Conservation (phyloP, 2,113 vertebrate genomes). For the Carollia perspicillata region DNA sequence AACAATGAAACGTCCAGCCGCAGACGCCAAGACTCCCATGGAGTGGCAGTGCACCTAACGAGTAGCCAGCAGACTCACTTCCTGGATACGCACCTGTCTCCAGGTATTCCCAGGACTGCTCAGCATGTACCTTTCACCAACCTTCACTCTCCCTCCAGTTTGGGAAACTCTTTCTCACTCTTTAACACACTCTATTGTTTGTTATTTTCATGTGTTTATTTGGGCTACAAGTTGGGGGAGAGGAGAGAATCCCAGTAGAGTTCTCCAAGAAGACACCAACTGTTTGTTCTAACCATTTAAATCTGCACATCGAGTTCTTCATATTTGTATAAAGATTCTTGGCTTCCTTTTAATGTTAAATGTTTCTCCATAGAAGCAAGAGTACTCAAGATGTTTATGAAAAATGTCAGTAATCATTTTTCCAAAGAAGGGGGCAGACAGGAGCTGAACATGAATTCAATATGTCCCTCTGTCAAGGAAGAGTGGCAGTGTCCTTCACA, state of each 20-base stretch:
- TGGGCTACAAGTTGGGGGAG: not conserved
- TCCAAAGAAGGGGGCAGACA: not conserved
- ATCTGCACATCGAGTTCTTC: not conserved
- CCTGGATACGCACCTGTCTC: not conserved
- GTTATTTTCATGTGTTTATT: not conserved
- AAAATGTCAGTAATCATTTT: not conserved
- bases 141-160: not conserved
- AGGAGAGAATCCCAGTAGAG: not conserved
- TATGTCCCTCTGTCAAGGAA: not conserved
- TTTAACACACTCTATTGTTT: not conserved
- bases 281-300: not conserved
- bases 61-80: too few species aligned
- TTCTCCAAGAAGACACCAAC: not conserved
- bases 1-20: not conserved
- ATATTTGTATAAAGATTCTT: not conserved
- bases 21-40: not conserved
- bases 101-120: not conserved
- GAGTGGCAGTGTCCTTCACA: too few species aligned
- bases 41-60: accelerated
- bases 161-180: not conserved
- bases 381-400: not conserved
- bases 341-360: not conserved
- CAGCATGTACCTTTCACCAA: not conserved
- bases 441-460: not conserved
- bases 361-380: not conserved